Percentiles rank a stretch among this genome's conserved stretches.
Conservation (phyloP, 1,140 invertebrate species). For the Platyscapa corneri region DNA sequence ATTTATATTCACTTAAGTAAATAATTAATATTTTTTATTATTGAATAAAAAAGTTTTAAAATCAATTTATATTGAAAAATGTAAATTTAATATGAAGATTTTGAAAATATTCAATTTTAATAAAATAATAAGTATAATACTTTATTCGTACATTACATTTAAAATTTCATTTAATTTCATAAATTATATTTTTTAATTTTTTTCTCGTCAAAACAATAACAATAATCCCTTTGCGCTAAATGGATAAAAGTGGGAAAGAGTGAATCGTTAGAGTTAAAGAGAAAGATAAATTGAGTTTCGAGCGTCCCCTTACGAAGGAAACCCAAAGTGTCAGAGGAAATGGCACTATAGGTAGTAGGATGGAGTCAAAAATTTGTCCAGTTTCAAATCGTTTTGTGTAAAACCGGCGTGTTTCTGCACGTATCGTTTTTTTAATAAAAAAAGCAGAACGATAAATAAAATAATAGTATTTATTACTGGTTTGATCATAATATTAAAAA, state of each 20-base stretch:
- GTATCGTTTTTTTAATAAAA: conserved; percentile 9
- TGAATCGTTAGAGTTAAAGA: background rate
- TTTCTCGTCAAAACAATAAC: background rate
- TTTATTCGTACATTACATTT: no score
- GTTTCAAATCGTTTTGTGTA: conserved; percentile 40
- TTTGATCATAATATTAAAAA: no score
- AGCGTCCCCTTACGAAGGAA: conserved; percentile 45
- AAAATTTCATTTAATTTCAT: no score
- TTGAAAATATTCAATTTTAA: no score
- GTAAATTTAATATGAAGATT: no score
- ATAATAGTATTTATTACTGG: background rate
- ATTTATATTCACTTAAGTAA: no score
- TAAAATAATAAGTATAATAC: no score
- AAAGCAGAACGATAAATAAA: background rate
- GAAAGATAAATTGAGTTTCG: background rate
- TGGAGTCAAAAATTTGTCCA: conserved; percentile 41
- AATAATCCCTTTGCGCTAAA: background rate
- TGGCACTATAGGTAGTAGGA: conserved; percentile 13
- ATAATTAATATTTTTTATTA: no score
- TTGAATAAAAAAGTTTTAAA: no score
- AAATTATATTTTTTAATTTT: no score
- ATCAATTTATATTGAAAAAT: no score
- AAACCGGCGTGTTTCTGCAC: conserved; percentile 27
- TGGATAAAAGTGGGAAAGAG: background rate
- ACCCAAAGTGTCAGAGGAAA: conserved; percentile 11